A percentile compares a stretch with the other conserved stretches of the same genome.
phyloP scores from a whole-genome alignment of 2,888 invertebrate species.

The Plebejus argus region DNA sequence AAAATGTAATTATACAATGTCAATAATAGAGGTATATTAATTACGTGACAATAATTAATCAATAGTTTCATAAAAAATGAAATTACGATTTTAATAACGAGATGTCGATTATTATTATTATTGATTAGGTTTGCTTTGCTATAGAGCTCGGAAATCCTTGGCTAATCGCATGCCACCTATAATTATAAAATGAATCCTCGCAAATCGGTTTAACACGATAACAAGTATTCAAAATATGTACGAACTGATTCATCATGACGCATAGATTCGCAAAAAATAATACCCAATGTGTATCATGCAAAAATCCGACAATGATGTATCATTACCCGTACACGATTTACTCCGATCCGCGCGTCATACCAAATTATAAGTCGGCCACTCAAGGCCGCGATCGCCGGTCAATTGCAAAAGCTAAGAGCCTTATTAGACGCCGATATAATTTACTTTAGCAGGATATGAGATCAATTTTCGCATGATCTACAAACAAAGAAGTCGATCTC shows the following conservation, averaged over 20 bases:
- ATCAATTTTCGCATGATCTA: constrained; percentile 1
- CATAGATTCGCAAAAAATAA: constrained; percentile 32
- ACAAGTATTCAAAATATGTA: background rate
- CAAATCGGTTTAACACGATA: background rate
- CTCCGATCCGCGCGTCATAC: constrained; percentile 42
- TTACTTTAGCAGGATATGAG: background rate
- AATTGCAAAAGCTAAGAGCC: constrained; percentile 38
- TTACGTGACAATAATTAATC: background rate
- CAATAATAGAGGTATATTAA: background rate
- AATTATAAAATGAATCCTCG: background rate
- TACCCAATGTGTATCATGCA: constrained; percentile 33
- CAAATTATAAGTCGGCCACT: constrained; percentile 42
- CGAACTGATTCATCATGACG: constrained; percentile 25
- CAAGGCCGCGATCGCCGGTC: constrained; percentile 43
- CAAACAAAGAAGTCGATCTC: constrained; percentile 19
- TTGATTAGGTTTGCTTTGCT: background rate
- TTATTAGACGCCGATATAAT: constrained; percentile 7
- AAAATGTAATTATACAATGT: background rate
- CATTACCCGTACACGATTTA: constrained; percentile 35
- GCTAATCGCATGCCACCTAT: background rate
- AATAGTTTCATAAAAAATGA: too few species aligned
- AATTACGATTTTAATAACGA: too few species aligned
- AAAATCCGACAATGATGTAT: constrained; percentile 33
- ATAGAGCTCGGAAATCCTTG: background rate
- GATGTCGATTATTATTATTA: background rate